Base-by-base conservation (phyloP, 2,888 invertebrate genomes). In the Drosophila setosimentum region DNA sequence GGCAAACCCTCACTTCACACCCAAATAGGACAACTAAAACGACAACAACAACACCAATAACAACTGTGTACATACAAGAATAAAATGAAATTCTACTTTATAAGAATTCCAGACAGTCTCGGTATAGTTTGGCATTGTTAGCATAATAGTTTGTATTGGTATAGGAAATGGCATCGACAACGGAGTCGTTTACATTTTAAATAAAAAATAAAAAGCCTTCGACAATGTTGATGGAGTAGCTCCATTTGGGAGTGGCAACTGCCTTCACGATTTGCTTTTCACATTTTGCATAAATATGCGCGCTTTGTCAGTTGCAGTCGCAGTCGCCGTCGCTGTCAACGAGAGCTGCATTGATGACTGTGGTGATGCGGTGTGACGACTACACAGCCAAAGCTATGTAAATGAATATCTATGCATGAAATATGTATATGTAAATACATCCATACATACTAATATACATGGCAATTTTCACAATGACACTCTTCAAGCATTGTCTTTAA, bases 251-350 rank as follows among this genome's bases (percentile, higher is more conserved):
- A 73, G 83, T 77, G 73, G 83, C 70, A 72, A 75, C 71, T 73
- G 85, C 69, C 80, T 82, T 69, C 86, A 83, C 86, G 88, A 87
- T 87, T 87, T 85, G 80, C 86, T 75, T 80, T 84, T 84, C 27
- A 24, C 73, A 72, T 76, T 87, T 85, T 86, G 66, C 77, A 86
- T 88, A 85, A 86, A 86, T 88, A 81, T 81, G 80, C 77, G 73
- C 76, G 66, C 33, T 33, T 61, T 86, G 83, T 82, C 87, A 87
- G 85, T 68, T 84, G 83, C 86, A 80, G 68, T 79, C 66, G 70
- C 68, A 1, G 53, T 37, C n/a, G 32, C 49, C 8, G 50, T 35
- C 51, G 66, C 72, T 82, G 84, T 76, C 83, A 84, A 67, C 67
- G 65, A 78, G 57, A 29, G 6, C 73, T 65, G 70, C 79, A 66